Base-by-base conservation (phyloP, 2,113 vertebrate genomes). In the Probosciger aterrimus region DNA sequence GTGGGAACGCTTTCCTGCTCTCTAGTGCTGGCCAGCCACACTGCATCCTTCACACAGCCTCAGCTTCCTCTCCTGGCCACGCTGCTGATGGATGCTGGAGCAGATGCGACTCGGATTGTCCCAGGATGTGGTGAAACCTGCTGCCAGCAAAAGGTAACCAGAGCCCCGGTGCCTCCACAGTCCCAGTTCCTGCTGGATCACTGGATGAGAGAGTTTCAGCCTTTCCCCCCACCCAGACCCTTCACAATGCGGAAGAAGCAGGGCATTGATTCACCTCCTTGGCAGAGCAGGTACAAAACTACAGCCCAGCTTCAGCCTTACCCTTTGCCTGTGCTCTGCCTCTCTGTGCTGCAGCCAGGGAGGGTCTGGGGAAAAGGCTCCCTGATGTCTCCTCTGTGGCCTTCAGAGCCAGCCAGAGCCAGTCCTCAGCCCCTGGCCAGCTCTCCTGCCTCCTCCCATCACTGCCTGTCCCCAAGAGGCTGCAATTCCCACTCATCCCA, bases 21-120 rank as follows among this genome's bases (percentile, higher is more conserved):
- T 95, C 98, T 97, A 81, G 96, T 93, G 97, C 94, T 88, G 52
- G 55, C n/a, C 39, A 33, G 18, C 50, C 59, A 76, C 39, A 93
- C 82, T 77, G 89, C 96, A 68, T 46, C 64, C 63, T 64, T 88
- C 88, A 33, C 18, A 18, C 35, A 67, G 20, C 62, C 71, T 6
- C 57, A 39, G 0, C 39, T 90, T 16, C 59, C 25, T 4, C 46
- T 41, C 70, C 59, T 47, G 60, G 37, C 69, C 86, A 73, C 2
- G 9, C 20, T 79, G 44, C 55, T 86, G 41, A 30, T 19, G 39
- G 77, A 63, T 25, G 23, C 55, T 70, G 55, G 35, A 81, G 67
- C 35, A 84, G 47, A 35, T 11, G 8, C 3, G 3, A 35, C 43
- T 67, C 4, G 0, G 25, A 37, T 19, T 30, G 41, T 64, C 47